Evolutionary conservation across 1,140 invertebrate species (phyloP), one percentile per base, ranked within the genome.

Genomic region (Zaprionus gabonicus): DNA sequence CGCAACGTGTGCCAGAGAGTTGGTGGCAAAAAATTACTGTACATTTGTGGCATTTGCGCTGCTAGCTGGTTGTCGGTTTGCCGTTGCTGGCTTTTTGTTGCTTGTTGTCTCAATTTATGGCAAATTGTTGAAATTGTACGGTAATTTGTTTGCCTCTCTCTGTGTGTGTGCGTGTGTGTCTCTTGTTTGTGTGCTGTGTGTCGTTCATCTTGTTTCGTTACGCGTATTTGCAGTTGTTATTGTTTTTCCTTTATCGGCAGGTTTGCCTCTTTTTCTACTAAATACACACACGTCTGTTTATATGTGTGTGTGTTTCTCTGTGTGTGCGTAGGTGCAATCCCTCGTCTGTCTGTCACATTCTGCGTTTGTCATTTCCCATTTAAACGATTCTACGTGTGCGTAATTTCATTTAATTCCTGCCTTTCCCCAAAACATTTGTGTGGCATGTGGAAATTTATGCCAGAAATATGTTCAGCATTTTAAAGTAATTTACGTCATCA

Each of bases 21-120:
- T 59, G 74, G 75, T 82, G 78, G 85, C 85, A 90, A 85, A 85
- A 87, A 88, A 90, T 88, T 64, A 85, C 85, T 88, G 85, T 84
- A 81, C 79, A 90, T 88, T 88, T 88, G 85, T 68, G 85, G 85
- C 88, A 71, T 82, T 90, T 78, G 79, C 64, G 63, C 56, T 73
- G 62, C 34, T 69, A 60, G 66, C 64, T 86, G 36, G 13, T 38
- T 38, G 36, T 38, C 13, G 36, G 12, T 38, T 55, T 63, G 56
- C 31, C 65, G 71, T 25, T 73, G 41, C 10, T 66, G 75, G 79
- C 82, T 88, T 87, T 87, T 87, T 87, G 84, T 76, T 86, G 78
- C 85, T 84, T 88, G 85, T 88, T 90, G 85, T 90, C 85, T 90
- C 85, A 90, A 90, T 90, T 90, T 90, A 90, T 90, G 85, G 85